Conservation (phyloP, 2,113 vertebrate species). For the Morphnarchus princeps region DNA sequence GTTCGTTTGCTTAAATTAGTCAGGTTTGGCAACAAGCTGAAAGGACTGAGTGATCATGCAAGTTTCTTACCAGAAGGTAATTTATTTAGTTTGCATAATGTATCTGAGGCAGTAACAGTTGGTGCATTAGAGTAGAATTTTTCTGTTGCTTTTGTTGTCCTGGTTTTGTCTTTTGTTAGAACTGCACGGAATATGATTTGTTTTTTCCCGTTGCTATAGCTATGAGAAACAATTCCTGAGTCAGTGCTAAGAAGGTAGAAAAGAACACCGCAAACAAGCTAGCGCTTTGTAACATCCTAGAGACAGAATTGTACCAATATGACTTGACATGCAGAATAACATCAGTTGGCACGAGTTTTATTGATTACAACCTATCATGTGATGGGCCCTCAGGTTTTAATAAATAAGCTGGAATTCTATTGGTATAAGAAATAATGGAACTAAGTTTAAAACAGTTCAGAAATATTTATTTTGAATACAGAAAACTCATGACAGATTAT, state of each 20-base stretch:
- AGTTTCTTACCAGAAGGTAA: conserved; percentile 31
- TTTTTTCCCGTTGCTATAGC: conserved; percentile 3
- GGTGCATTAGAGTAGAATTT: not conserved
- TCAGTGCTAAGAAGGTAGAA: not conserved
- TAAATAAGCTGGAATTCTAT: conserved; percentile 28
- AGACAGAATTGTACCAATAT: conserved; percentile 25
- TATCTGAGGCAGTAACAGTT: not conserved
- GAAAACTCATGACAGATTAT: not conserved
- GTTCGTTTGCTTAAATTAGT: conserved; percentile 21
- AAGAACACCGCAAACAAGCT: not conserved
- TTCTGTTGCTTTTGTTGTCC: not conserved
- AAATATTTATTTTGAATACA: not conserved
- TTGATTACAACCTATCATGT: conserved; percentile 18
- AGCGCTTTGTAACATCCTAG: not conserved
- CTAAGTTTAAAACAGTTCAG: not conserved
- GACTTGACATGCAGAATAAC: conserved; percentile 36
- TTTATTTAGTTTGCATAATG: conserved; percentile 4
- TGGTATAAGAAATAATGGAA: not conserved
- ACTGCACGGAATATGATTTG: not conserved
- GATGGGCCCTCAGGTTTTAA: conserved; percentile 53
- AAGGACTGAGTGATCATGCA: not conserved
- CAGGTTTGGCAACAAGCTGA: not conserved
- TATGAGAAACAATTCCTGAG: conserved; percentile 6
- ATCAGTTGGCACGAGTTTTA: conserved; percentile 36
- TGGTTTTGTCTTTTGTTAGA: not conserved